Evolutionary conservation across 1,140 invertebrate genomes (phyloP), one percentile per base, ranked within the genome.

Genomic region (Frieseomelitta varia): DNA sequence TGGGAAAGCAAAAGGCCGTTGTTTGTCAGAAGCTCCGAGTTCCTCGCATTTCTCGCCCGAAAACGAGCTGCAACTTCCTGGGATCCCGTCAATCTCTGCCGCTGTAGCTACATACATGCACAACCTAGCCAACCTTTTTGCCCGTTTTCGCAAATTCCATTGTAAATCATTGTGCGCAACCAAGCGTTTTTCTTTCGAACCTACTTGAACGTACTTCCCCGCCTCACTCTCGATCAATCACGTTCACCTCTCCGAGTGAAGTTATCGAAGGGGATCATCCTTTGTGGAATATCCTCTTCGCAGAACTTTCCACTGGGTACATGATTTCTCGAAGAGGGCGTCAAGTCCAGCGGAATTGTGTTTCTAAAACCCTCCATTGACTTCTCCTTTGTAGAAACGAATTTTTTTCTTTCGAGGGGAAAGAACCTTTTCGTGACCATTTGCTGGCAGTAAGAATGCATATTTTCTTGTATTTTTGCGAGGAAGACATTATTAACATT

Each of bases 81-180:
- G 39, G 39, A 21, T 21, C 21, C 21, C 67, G 34, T 39, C 19
- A 21, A 39, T 21, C 30, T 34, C 39, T 0, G 24, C 1, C 30
- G 11, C 30, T 27, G 67, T 2, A 24, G 39, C 39, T 39, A 39
- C 39, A 39, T 39, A 39, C 34, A 39, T 30, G 30, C 2, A 30
- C 1, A 30, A 30, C 6, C 30, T 10, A 4, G 34, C 39, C 6
- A 39, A 10, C 3, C 30, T 68, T n/a, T 72, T 47, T 47, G 14
- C 39, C 39, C 69, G 15, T 24, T 24, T n/a, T 69, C 24, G 67
- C 67, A 69, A 69, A 69, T 69, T 73, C 53, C 71, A 73, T 53
- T 51, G 71, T 53, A 51, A 73, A 73, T 53, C 39, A 47, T 47
- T 47, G 71, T 72, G 19, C 15, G 39, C 67, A 39, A 3, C 11